Evolutionary conservation across 30 jellyfish, hydroid and myxozoan genomes (phyloP), one percentile per base, ranked within the genome.

Genomic region (Turritopsis rubra): DNA sequence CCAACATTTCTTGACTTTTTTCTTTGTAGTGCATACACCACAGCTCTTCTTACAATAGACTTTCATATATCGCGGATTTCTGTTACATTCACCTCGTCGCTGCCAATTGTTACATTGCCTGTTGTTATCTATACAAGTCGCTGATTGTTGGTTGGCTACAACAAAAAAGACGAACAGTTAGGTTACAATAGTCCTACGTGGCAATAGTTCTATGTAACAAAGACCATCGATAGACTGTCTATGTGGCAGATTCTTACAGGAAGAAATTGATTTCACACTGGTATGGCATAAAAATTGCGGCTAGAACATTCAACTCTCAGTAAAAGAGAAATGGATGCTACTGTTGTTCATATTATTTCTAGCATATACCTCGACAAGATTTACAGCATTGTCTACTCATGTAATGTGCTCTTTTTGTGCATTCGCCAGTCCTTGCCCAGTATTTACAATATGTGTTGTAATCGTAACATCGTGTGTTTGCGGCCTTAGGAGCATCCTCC

Each of bases 381-480:
- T 68, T 68, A 27, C 77, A 68, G 30, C 77, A 68, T 0, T 68
- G 9, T 23, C 23, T 1, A 7, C 19, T 68, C 77, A 68, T 68
- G 19, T 7, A 68, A 68, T 17, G 23, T 22, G 7, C 0, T 0
- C 8, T 68, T 68, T 23, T n/a, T 68, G 23, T 68, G 77, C 77
- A 68, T n/a, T 68, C 28, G 19, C 77, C 77, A n/a, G 28, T 23
- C 77, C 77, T 68, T 68, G 77, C 77, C 77, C 77, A 68, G 19
- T 23, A 68, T 0, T 23, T 68, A 22, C 77, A 68, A 68, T 68
- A 68, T 8, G 8, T 68, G 21, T 68, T 68, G 77, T 27, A 27
- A 68, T 68, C 77, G 77, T 68, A 68, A 22, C 77, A 68, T 23
- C 30, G 28, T 68, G 4, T 23, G 30, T 68, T 68, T 0, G 30